Evolutionary conservation across 1,140 invertebrate species (phyloP).

Genomic region (Camponotus pennsylvanicus): DNA sequence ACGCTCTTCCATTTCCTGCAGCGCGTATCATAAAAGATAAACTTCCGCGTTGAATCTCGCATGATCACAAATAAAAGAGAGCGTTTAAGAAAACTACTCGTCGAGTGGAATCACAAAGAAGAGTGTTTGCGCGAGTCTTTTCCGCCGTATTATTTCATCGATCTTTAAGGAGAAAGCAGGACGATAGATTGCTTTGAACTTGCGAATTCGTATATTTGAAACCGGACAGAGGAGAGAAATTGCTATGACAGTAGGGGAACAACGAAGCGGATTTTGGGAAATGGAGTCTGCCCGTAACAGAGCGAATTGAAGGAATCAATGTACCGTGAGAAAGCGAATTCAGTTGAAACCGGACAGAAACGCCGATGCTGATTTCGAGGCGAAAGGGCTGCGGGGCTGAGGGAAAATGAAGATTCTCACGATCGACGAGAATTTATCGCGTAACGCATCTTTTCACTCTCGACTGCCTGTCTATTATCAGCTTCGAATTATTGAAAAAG

Average conservation of each 20-base stretch:
- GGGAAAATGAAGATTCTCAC: conserved; percentile 4
- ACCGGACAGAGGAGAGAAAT: conserved; percentile 37
- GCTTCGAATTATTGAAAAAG: conserved; percentile 1
- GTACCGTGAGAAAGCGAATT: conserved; percentile 52
- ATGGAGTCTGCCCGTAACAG: conserved; percentile 46
- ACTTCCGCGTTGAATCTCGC: not conserved
- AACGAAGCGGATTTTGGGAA: conserved; percentile 60
- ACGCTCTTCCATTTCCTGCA: not conserved
- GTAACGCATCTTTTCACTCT: not conserved
- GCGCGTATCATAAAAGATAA: not conserved
- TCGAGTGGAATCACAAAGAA: conserved; percentile 30
- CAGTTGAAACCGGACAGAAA: conserved; percentile 38
- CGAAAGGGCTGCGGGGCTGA: not conserved
- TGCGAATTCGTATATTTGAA: conserved; percentile 16
- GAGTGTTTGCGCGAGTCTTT: not conserved
- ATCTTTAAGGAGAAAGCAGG: conserved; percentile 13
- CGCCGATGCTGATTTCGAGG: conserved; percentile 23
- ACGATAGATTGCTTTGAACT: conserved; percentile 3
- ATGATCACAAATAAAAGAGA: conserved; percentile 62
- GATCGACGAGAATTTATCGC: conserved; percentile 5
- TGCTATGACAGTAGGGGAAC: conserved; percentile 36
- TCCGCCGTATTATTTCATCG: conserved; percentile 2
- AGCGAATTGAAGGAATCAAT: conserved; percentile 30
- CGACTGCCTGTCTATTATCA: not conserved
- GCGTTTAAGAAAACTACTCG: conserved; percentile 39